These are phyloP conservation scores for Andricus curvator DNA, from an alignment of 2,888 invertebrate genomes.

Conservation along the genomic window DNA sequence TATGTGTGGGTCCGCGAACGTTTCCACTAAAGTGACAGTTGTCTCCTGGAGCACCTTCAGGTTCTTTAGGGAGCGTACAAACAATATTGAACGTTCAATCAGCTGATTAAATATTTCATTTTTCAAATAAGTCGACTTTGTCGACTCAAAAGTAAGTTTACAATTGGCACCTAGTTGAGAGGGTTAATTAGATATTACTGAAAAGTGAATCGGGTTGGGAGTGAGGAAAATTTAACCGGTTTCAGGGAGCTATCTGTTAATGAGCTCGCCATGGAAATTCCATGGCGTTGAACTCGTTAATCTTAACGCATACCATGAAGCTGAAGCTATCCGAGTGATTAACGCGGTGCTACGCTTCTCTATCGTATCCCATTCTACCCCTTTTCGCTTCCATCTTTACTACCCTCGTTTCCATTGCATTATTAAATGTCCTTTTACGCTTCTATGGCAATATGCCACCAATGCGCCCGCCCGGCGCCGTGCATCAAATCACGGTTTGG, in stretches of 20 bases:
- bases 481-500: constrained; percentile 15
- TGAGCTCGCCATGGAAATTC: constrained; percentile 38
- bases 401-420: constrained; percentile 19
- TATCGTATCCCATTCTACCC: constrained; percentile 1
- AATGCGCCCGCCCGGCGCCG: background rate
- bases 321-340: constrained; percentile 37
- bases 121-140: background rate
- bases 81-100: too few species aligned
- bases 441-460: constrained; percentile 29
- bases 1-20: too few species aligned
- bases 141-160: background rate
- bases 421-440: constrained; percentile 33
- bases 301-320: constrained; percentile 32
- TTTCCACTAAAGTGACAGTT: too few species aligned
- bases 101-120: too few species aligned
- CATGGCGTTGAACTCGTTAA: constrained; percentile 32
- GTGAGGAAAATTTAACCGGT: constrained; percentile 13
- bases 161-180: background rate
- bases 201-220: background rate
- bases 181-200: background rate
- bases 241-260: constrained; percentile 31
- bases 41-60: too few species aligned
- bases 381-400: constrained; percentile 20
- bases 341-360: constrained; percentile 33
- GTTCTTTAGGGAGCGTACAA: too few species aligned